These are phyloP conservation scores for Blomia tropicalis DNA, from an alignment of 2,888 invertebrate species.

Conservation along the genomic window DNA sequence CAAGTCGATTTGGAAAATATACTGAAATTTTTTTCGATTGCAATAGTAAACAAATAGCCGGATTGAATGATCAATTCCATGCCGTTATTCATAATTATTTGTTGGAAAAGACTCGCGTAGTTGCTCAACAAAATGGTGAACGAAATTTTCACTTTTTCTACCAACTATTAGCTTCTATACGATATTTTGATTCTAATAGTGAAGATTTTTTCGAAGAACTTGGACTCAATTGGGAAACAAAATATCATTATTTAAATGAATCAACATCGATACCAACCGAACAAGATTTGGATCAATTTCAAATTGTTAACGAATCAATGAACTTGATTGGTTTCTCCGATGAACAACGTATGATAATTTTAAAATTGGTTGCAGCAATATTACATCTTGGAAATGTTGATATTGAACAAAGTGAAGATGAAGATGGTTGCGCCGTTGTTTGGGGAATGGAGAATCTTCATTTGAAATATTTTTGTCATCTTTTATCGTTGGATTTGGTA, in stretches of 20 bases:
- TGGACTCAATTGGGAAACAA: not conserved
- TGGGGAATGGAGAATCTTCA: not conserved
- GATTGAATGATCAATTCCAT: not conserved
- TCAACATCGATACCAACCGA: not conserved
- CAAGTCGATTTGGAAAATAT: not conserved
- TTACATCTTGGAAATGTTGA: not conserved
- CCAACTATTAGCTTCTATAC: not conserved
- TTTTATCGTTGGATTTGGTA: not conserved
- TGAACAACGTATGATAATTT: not conserved
- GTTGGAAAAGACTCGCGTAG: not conserved
- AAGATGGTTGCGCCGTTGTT: not conserved
- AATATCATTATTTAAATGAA: not conserved
- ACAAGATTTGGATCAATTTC: not conserved
- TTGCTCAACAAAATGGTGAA: not conserved
- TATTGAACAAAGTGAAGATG: not conserved
- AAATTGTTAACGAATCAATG: not conserved
- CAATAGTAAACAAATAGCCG: not conserved
- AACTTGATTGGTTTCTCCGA: not conserved
- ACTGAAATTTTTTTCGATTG: not conserved
- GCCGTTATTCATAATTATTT: not conserved
- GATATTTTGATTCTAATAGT: not conserved
- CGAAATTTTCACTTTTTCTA: not conserved
- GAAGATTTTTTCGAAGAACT: not conserved
- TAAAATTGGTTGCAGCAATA: not conserved
- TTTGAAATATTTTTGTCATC: not conserved